Evolutionary conservation across 2,797 vertebrate species (phyloP), one percentile per base, ranked within the genome.

Genomic region (Tiaroga cobitis): DNA sequence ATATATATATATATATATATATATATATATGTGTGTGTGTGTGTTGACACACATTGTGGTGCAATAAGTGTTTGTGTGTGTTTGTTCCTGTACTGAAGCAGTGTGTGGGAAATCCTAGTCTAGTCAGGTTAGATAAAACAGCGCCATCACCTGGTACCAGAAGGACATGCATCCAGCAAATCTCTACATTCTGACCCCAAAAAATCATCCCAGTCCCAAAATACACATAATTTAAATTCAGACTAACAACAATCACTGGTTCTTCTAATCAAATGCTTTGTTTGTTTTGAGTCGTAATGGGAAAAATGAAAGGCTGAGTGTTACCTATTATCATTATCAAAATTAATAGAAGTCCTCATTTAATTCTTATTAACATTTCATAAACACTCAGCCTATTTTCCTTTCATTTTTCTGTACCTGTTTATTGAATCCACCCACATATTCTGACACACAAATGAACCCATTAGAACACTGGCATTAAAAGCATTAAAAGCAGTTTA

Each of bases 81-180:
- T 81, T 63, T 51, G 51, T 84, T 75, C 9, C 67, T 49, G 26
- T 61, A 63, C 5, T 79, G 1, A 70, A 34, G 41, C 21, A 63
- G 8, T 43, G 43, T 18, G 51, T 59, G 34, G 51, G 85, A 65
- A 72, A 70, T 70, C 83, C 90, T 83, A 87, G 84, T 90, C 87
- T 88, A 69, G 85, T 89, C 85, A 91, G 89, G 88, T 90, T 87
- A 94, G 92, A 94, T 93, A 93, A 92, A 94, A 93, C 91, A 94
- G 91, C 92, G 92, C 94, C 94, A 95, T 93, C 94, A 87, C 92
- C 94, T 95, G 95, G 95, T 87, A 85, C 81, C 82, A 10, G 67
- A 24, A 32, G 73, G 61, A 81, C 18, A 2, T 80, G 76, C 82
- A 70, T 34, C 46, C 72, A 79, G 49, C n/a, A 7, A 32, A 32